phyloP scores from a whole-genome alignment of 2,888 invertebrate genomes.

The Oasisia sp. region DNA sequence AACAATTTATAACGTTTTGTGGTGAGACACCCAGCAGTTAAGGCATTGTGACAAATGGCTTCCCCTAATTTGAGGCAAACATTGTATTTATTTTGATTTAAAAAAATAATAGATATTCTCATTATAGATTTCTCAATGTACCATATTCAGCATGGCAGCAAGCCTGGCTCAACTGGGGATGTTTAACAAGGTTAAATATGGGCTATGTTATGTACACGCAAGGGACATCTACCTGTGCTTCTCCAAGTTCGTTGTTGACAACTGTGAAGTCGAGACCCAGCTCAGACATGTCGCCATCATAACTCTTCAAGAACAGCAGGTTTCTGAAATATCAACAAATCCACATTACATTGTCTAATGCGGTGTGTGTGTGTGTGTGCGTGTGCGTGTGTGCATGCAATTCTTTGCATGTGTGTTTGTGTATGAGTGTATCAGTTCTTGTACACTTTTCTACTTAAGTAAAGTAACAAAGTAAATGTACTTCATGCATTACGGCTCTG shows the following conservation, averaged over 20 bases:
- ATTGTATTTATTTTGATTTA: too few relatives aligned
- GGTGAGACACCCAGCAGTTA: too few relatives aligned
- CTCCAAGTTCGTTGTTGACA: slow-evolving; percentile 76
- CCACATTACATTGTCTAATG: not conserved
- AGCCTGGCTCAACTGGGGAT: not conserved
- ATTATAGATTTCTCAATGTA: not conserved
- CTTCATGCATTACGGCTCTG: too few relatives aligned
- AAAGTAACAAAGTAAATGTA: too few relatives aligned
- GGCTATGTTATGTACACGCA: not conserved
- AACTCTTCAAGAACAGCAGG: slow-evolving; percentile 85
- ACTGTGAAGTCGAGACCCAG: slow-evolving; percentile 90
- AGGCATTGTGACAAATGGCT: too few relatives aligned
- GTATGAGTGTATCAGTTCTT: not conserved
- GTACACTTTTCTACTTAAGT: not conserved
- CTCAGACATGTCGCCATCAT: slow-evolving; percentile 86
- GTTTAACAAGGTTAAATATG: not conserved
- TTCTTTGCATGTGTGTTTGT: too few relatives aligned
- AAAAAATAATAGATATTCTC: too few relatives aligned
- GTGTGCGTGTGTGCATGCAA: not conserved
- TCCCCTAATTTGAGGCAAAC: too few relatives aligned
- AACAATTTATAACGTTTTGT: too few relatives aligned
- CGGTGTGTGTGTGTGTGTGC: not conserved
- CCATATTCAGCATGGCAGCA: not conserved
- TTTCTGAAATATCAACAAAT: slow-evolving; percentile 70
- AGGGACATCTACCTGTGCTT: slow-evolving; percentile 30